A percentile compares a stretch with the other conserved stretches of the same genome.
Conservation (phyloP, 2,113 vertebrate species). For the human region GRCh38 chr4:119863501-119864000, state of each 20-base stretch:
- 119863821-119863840: no score
- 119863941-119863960: no score
- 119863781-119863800: neutral
- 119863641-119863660: neutral
- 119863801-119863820: neutral
- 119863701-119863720: neutral
- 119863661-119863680: neutral
- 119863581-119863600: neutral
- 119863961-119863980: no score
- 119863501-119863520: neutral
- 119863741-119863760: neutral
- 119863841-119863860: no score
- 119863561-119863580: neutral
- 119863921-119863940: no score
- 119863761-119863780: neutral
- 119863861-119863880: no score
- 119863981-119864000: no score
- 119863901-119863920: no score
- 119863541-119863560: neutral
- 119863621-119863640: neutral
- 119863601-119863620: neutral
- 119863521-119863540: neutral
- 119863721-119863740: neutral
- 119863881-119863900: no score
- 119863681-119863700: neutral